Evolutionary conservation across 2,888 invertebrate genomes (phyloP).

Genomic region (Nudaria mundana): DNA sequence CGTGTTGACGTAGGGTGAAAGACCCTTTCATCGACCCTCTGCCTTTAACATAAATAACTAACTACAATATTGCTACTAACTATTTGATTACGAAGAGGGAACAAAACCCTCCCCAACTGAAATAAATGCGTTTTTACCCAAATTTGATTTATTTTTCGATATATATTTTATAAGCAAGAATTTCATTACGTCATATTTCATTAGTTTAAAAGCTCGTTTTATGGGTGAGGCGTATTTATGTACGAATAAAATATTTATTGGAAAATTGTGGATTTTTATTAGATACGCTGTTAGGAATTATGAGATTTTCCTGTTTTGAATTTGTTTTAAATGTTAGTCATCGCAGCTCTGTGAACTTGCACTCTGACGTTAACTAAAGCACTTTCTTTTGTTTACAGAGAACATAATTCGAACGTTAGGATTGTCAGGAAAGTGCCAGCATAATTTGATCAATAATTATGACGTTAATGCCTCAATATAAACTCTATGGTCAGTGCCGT

Average conservation of each 20-base stretch:
- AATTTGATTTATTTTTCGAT: slow-evolving; percentile 61
- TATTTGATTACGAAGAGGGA: slow-evolving; percentile 67
- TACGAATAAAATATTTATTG: slow-evolving; percentile 7
- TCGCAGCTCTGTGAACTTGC: too few relatives aligned
- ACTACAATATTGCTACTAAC: slow-evolving; percentile 64
- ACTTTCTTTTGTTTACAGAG: too few relatives aligned
- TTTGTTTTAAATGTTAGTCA: too few relatives aligned
- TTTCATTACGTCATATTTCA: slow-evolving; percentile 41
- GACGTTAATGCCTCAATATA: too few relatives aligned
- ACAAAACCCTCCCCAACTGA: slow-evolving; percentile 44
- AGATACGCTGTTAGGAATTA: not conserved
- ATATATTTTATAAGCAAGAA: slow-evolving; percentile 42
- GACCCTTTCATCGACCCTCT: slow-evolving; percentile 39
- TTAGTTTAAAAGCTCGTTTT: slow-evolving; percentile 28
- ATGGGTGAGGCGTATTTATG: slow-evolving; percentile 10
- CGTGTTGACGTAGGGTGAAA: slow-evolving; percentile 51
- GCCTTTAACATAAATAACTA: slow-evolving; percentile 58
- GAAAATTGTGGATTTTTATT: not conserved
- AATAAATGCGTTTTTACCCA: slow-evolving; percentile 60
- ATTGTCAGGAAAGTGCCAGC: too few relatives aligned
- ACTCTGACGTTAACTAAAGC: too few relatives aligned
- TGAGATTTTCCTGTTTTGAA: not conserved
- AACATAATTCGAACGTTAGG: too few relatives aligned
- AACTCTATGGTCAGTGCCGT: too few relatives aligned
- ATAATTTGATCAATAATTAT: too few relatives aligned